A percentile compares a stretch with the other conserved stretches of the same genome.
Conservation (phyloP, 2,888 invertebrate species). For the Lasioglossum oenotherae region DNA sequence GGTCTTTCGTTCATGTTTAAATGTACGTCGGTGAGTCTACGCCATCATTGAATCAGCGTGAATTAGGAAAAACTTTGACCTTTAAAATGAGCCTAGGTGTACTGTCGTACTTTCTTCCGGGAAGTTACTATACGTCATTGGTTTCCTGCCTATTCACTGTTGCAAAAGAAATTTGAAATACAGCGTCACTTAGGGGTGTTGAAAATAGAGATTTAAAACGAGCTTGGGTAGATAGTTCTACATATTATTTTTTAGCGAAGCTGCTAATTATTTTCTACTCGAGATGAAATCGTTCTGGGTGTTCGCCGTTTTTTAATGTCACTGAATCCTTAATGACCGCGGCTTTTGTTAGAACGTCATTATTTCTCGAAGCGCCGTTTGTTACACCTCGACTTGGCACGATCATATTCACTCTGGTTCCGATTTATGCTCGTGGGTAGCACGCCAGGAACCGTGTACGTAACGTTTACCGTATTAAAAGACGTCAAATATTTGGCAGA, state of each 20-base stretch:
- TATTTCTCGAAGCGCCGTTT: slow-evolving; percentile 58
- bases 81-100: neutral
- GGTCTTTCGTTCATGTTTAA: neutral
- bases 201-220: neutral
- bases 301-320: neutral
- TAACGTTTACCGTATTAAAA: slow-evolving; percentile 50
- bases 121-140: no score
- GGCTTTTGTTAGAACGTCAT: slow-evolving; percentile 50
- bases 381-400: slow-evolving; percentile 51
- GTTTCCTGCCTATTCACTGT: neutral
- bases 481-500: slow-evolving; percentile 61
- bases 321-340: neutral
- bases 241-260: neutral
- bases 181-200: neutral
- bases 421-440: slow-evolving; percentile 28
- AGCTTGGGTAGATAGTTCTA: neutral
- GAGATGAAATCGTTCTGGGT: neutral
- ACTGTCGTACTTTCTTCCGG: neutral
- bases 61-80: neutral
- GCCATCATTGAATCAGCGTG: neutral
- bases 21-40: neutral
- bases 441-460: slow-evolving; percentile 15
- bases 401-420: slow-evolving; percentile 15
- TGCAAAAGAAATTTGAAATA: neutral
- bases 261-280: neutral